phyloP scores from a whole-genome alignment of 2,113 vertebrate species.

The Podocnemis expansa region DNA sequence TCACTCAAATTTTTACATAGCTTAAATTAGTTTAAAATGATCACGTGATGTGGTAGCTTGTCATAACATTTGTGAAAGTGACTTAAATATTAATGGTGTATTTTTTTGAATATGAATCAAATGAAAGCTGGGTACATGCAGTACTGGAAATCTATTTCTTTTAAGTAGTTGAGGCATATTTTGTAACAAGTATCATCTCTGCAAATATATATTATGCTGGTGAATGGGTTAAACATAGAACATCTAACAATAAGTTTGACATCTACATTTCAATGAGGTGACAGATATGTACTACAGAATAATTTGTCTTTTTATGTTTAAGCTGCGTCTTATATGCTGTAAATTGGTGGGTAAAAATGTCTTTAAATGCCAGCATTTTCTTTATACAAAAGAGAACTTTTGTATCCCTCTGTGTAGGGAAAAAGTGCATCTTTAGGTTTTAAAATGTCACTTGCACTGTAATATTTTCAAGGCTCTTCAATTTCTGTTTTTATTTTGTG shows the following conservation, averaged over 20 bases:
- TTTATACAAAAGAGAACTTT: not conserved
- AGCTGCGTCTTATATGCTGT: not conserved
- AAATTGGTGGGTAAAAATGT: not conserved
- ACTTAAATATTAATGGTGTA: slow-evolving; percentile 32
- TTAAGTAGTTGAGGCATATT: not conserved
- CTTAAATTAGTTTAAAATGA: not conserved
- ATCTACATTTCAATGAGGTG: not conserved
- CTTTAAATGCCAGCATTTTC: not conserved
- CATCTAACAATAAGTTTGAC: not conserved
- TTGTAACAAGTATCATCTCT: not conserved
- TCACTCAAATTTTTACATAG: not conserved
- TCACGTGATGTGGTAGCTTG: not conserved
- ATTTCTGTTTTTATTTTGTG: not conserved
- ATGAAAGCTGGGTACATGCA: not conserved
- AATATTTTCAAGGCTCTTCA: not conserved
- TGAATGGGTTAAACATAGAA: slow-evolving; percentile 65
- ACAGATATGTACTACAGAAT: not conserved
- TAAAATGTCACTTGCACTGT: not conserved
- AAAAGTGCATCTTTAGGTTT: not conserved
- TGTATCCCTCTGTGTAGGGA: not conserved
- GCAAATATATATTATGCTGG: slow-evolving; percentile 27
- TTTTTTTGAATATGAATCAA: slow-evolving; percentile 41
- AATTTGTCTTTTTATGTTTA: not conserved
- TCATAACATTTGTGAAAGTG: slow-evolving; percentile 61
- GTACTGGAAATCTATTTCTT: not conserved